Evolutionary conservation across 2,113 vertebrate genomes (phyloP), one percentile per base, ranked within the genome.

Genomic region (Pyrgilauda ruficollis): DNA sequence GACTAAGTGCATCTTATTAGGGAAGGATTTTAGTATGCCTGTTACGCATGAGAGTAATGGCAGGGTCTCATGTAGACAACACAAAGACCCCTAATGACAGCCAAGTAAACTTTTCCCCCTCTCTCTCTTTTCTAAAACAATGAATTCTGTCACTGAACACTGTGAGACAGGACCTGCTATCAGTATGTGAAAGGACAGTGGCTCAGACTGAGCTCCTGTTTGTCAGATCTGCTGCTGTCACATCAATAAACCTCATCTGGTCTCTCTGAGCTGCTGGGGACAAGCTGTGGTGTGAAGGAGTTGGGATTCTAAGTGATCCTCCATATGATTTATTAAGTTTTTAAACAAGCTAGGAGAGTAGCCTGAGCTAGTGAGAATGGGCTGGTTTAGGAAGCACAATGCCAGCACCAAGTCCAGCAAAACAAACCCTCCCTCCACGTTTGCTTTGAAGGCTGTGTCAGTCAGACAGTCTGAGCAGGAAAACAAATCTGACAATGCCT

Each of bases 401-500:
- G 80, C 58, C 41, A 74, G 68, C 72, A 55, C 11, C 12, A 95
- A 93, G 58, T 26, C 43, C 35, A 41, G 61, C 0, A 0, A 85
- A 73, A 80, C 52, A 84, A 89, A 14, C 31, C 76, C 84, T 92
- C 72, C 46, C 76, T 92, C 55, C 21, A 56, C 26, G 6, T 84
- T 80, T 76, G 59, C 96, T 92, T 70, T 84, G 76, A 92, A 84
- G 80, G 84, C 75, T 74, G 89, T 37, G 73, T 81, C 73, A 41
- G 53, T 81, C 68, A n/a, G 73, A 93, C 46, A 77, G 67, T 56
- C 84, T 28, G 64, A 50, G 8, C n/a, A 62, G 74, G 84, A 66
- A 91, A 95, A 86, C 84, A 91, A 81, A 93, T 8, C 89, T 43
- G 55, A 96, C 96, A 96, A 95, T 89, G 80, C 89, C 63, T 96